phyloP scores from a whole-genome alignment of 2,113 vertebrate species.

The Neotragus pygmaeus region DNA sequence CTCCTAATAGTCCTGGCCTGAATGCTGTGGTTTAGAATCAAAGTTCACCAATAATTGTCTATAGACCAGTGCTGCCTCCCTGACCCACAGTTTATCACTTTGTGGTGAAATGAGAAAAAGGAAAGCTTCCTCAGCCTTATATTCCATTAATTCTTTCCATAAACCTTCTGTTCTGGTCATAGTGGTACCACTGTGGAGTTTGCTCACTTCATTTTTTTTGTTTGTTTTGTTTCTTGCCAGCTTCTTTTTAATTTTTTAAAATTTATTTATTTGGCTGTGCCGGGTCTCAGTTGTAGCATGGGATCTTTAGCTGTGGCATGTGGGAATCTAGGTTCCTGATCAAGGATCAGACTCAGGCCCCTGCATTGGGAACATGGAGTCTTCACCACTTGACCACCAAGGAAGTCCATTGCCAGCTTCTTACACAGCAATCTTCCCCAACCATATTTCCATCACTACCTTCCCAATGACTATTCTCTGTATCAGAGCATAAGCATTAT shows the following conservation, averaged over 20 bases:
- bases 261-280: background rate
- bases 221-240: background rate
- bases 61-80: accelerated
- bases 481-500: background rate
- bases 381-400: background rate
- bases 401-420: background rate
- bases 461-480: background rate
- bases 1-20: accelerated
- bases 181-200: no score
- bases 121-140: background rate
- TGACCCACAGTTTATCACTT: accelerated
- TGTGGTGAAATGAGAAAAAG: background rate
- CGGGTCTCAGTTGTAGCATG: background rate
- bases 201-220: background rate
- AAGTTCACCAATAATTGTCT: background rate
- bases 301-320: background rate
- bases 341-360: background rate
- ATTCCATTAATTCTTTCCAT: background rate
- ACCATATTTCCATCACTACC: background rate
- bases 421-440: background rate
- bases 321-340: background rate
- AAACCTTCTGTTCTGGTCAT: background rate
- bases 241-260: background rate
- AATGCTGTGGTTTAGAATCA: background rate
- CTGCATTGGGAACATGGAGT: background rate